Evolutionary conservation across 2,888 invertebrate species (phyloP).

Genomic region (Lamellibrachia satsuma): DNA sequence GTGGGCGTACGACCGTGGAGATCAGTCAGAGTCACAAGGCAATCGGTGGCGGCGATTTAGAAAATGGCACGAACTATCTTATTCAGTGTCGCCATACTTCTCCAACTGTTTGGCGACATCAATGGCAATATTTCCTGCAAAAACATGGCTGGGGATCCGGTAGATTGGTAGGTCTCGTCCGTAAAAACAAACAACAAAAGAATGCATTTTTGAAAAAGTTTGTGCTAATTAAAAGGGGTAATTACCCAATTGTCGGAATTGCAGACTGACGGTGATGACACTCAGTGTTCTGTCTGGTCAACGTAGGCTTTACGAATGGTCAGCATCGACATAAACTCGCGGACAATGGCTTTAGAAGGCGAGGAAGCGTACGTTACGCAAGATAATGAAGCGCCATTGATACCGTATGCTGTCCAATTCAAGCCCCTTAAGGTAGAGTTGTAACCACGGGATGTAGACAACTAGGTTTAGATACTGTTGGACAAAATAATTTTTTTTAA

Average conservation of each 20-base stretch:
- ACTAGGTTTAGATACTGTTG: too few species aligned
- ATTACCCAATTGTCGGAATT: background rate
- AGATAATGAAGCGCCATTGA: background rate
- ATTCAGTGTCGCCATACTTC: background rate
- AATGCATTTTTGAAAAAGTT: background rate
- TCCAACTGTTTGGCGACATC: background rate
- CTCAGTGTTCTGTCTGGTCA: background rate
- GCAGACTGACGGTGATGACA: background rate
- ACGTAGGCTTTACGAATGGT: background rate
- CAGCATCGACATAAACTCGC: background rate
- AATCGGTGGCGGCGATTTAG: background rate
- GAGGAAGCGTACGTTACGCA: background rate
- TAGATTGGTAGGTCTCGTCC: background rate
- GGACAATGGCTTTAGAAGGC: background rate
- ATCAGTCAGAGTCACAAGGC: too few species aligned
- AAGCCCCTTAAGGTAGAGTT: background rate
- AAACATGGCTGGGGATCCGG: constrained; percentile 2
- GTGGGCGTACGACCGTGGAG: too few species aligned
- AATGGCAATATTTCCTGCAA: background rate
- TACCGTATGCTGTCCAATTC: background rate
- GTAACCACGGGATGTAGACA: too few species aligned
- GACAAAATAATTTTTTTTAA: too few species aligned
- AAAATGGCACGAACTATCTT: background rate
- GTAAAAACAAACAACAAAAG: background rate
- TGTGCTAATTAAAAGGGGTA: background rate